A percentile compares a stretch with the other conserved stretches of the same genome.
Conservation (phyloP, 2,888 invertebrate species). For the Arrhopalites spinosus region DNA sequence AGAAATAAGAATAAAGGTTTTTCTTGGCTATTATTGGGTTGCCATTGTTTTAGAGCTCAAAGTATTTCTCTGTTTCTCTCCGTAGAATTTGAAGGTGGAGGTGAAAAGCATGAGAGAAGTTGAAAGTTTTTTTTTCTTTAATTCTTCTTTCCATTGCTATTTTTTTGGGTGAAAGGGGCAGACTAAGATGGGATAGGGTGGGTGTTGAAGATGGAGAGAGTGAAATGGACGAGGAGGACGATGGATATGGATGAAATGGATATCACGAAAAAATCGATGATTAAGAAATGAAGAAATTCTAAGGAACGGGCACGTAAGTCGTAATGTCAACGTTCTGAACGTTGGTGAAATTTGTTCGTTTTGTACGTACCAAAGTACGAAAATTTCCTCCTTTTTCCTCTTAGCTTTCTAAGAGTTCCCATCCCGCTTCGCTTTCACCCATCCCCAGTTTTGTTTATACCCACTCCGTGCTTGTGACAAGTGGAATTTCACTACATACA, state of each 20-base stretch:
- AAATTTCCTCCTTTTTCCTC: constrained; percentile 41
- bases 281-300: constrained; percentile 57
- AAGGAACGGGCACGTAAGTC: constrained; percentile 42
- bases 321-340: constrained; percentile 57
- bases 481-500: constrained; percentile 48
- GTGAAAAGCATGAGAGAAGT: background rate
- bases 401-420: too few relatives aligned
- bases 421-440: constrained; percentile 36
- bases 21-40: too few relatives aligned
- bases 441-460: constrained; percentile 51
- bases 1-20: background rate
- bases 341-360: too few relatives aligned
- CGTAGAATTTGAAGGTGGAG: background rate
- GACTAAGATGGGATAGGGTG: background rate
- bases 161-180: background rate
- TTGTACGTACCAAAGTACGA: constrained; percentile 54
- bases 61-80: too few relatives aligned
- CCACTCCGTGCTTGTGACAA: constrained; percentile 50
- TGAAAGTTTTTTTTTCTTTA: background rate
- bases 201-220: background rate
- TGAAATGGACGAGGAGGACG: constrained; percentile 27
- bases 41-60: too few relatives aligned
- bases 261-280: constrained; percentile 51
- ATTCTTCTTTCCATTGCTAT: background rate
- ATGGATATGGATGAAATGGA: constrained; percentile 40